Evolutionary conservation across 1,140 invertebrate species (phyloP).

Genomic region (Chrysopa pallens): DNA sequence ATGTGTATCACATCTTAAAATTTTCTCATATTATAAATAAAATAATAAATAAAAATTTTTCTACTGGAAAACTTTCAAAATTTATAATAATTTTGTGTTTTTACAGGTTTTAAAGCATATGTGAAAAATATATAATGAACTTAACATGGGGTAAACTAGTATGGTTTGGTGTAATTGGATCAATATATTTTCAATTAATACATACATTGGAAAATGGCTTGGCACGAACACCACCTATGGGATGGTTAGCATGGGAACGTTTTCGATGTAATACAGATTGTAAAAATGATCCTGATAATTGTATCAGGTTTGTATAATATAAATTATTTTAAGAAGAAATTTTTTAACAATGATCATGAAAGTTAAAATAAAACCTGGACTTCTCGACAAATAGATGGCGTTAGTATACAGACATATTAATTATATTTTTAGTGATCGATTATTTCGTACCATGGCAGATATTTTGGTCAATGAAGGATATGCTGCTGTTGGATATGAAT

Average conservation of each 20-base stretch:
- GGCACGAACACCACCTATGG: slow-evolving; percentile 61
- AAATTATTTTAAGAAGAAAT: background rate
- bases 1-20: too few species aligned
- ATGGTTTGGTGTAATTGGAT: too few species aligned
- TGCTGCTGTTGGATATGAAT: slow-evolving; percentile 74
- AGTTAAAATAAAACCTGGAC: background rate
- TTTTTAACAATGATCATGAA: background rate
- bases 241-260: slow-evolving; percentile 85
- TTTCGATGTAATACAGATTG: slow-evolving; percentile 90
- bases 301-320: slow-evolving; percentile 52
- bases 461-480: slow-evolving; percentile 78
- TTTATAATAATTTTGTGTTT: too few species aligned
- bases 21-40: too few species aligned
- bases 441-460: slow-evolving; percentile 87
- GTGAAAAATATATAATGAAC: too few species aligned
- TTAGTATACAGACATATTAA: background rate
- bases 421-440: slow-evolving; percentile 52
- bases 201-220: slow-evolving; percentile 58
- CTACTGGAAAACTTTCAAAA: too few species aligned
- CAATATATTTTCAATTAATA: too few species aligned
- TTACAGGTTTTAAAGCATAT: too few species aligned
- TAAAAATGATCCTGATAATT: slow-evolving; percentile 78
- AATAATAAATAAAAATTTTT: too few species aligned
- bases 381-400: too few species aligned
- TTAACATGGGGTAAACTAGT: too few species aligned